These are phyloP conservation scores for Drosophila nikananu DNA, from an alignment of 1,140 invertebrate genomes.

Conservation along the genomic window DNA sequence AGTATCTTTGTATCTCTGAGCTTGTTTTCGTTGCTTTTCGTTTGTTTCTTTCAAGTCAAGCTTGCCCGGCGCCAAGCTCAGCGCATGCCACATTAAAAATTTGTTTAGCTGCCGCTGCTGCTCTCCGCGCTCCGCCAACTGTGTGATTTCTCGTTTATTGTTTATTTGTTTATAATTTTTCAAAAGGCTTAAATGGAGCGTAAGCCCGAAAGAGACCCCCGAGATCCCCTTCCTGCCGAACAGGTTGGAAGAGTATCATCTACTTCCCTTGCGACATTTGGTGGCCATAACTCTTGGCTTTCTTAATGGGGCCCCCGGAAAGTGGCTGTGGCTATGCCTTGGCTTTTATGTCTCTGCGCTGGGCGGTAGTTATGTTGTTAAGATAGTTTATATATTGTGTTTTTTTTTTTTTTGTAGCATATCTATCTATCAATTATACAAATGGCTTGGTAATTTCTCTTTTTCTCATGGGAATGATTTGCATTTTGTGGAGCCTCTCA, in stretches of 20 bases:
- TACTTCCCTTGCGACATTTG: slow-evolving; percentile 27
- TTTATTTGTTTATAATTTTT: slow-evolving; percentile 82
- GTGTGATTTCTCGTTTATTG: slow-evolving; percentile 61
- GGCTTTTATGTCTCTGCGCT: slow-evolving; percentile 15
- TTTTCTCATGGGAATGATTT: slow-evolving; percentile 22
- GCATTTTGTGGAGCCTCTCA: neutral
- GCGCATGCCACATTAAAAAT: slow-evolving; percentile 77
- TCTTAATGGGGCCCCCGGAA: slow-evolving; percentile 1
- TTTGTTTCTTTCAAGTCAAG: slow-evolving; percentile 5
- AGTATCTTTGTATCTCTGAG: slow-evolving; percentile 16
- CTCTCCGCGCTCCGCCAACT: slow-evolving; percentile 56
- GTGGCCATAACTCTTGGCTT: slow-evolving; percentile 35
- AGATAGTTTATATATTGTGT: neutral
- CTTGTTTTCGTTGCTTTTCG: slow-evolving; percentile 9
- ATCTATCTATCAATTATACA: slow-evolving; percentile 41
- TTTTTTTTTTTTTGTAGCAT: neutral
- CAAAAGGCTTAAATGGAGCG: slow-evolving; percentile 80
- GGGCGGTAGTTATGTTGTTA: slow-evolving; percentile 33
- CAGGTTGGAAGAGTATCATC: slow-evolving; percentile 27
- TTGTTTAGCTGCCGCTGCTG: slow-evolving; percentile 44
- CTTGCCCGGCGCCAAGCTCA: slow-evolving; percentile 65
- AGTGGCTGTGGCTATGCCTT: slow-evolving; percentile 10
- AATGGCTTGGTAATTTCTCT: slow-evolving; percentile 17
- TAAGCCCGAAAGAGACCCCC: slow-evolving; percentile 10
- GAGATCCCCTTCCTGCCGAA: neutral